Conservation (phyloP, 53 echinoderm and acorn worm species). For the Holothuria leucospilota region DNA sequence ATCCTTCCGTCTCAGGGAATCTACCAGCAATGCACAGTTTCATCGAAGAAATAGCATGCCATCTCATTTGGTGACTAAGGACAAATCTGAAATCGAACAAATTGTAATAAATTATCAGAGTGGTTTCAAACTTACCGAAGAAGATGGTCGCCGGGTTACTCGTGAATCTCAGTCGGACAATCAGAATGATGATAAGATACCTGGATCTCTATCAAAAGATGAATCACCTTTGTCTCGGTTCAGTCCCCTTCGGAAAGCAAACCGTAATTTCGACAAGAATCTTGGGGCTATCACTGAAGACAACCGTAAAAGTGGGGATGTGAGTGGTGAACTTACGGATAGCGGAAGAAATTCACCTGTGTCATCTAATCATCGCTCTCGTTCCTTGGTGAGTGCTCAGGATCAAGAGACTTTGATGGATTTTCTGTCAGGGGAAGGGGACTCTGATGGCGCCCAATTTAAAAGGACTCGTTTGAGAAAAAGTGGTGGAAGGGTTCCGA, state of each 20-base stretch:
- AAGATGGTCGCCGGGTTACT: background rate
- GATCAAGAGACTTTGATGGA: conserved; percentile 2
- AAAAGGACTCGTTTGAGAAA: conserved; percentile 16
- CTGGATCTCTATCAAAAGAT: background rate
- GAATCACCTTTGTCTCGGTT: background rate
- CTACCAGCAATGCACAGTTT: conserved; percentile 9
- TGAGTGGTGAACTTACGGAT: conserved; percentile 1
- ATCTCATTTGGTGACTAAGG: conserved; percentile 14
- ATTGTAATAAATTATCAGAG: conserved; percentile 35
- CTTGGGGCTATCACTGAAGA: conserved; percentile 23
- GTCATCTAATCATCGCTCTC: background rate
- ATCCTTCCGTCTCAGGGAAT: conserved; percentile 48
- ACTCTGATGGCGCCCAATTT: background rate
- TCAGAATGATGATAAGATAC: background rate
- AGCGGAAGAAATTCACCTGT: conserved; percentile 35
- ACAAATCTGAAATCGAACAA: conserved; percentile 40
- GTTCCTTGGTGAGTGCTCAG: background rate
- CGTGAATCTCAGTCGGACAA: background rate
- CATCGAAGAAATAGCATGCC: conserved; percentile 42
- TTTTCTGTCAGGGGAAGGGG: background rate
- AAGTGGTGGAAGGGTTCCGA: background rate
- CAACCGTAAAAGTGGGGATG: background rate
- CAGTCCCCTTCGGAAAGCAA: background rate
- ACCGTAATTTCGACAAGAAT: conserved; percentile 10
- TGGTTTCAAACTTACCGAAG: conserved; percentile 21